A percentile compares a stretch with the other conserved stretches of the same genome.
These are phyloP conservation scores for Ladona fulva DNA, from an alignment of 1,140 invertebrate species.

Conservation along the genomic window DNA sequence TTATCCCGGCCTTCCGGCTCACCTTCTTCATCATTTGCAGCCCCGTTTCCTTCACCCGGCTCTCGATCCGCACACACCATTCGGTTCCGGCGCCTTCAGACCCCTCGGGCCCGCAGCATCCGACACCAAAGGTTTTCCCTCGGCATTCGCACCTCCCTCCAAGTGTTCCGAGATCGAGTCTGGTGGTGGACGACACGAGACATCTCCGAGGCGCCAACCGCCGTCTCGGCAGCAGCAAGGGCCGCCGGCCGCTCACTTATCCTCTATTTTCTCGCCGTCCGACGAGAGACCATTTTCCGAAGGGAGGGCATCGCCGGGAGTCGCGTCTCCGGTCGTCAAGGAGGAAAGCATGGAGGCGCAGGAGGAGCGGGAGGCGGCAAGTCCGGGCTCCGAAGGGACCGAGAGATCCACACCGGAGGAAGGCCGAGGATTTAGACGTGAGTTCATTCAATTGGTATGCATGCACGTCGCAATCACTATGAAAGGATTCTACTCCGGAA, in stretches of 20 bases:
- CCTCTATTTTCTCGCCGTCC: neutral
- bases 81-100: conserved; percentile 36
- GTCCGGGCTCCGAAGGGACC: conserved; percentile 44
- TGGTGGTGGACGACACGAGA: conserved; percentile 30
- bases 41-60: conserved; percentile 40
- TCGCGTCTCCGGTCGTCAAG: conserved; percentile 20
- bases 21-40: conserved; percentile 44
- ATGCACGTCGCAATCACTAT: too few species aligned
- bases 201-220: conserved; percentile 21
- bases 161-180: conserved; percentile 45
- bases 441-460: conserved; percentile 28
- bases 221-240: neutral
- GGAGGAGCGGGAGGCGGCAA: conserved; percentile 44
- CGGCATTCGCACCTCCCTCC: conserved; percentile 43
- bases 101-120: conserved; percentile 27
- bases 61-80: conserved; percentile 32
- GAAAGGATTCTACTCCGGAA: too few species aligned
- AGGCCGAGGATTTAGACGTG: conserved; percentile 43
- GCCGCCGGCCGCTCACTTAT: neutral
- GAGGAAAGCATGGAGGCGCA: conserved; percentile 32
- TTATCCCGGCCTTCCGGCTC: conserved; percentile 43
- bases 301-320: conserved; percentile 32
- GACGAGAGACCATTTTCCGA: neutral
- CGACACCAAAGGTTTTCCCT: conserved; percentile 42
- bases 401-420: conserved; percentile 47